Evolutionary conservation across 2,888 invertebrate species (phyloP), one percentile per base, ranked within the genome.

Genomic region (Metallyticus violacea): DNA sequence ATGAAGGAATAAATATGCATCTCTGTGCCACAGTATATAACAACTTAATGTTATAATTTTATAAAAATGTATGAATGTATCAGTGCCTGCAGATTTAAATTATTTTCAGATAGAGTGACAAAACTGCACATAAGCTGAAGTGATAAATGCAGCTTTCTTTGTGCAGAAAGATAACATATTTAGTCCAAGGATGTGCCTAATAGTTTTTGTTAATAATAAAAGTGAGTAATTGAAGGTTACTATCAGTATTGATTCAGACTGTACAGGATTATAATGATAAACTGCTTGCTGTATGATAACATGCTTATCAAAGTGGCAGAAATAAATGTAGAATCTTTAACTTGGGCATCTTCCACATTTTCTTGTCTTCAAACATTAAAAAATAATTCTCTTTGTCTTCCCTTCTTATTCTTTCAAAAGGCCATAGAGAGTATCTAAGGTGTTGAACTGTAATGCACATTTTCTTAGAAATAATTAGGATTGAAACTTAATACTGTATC

Each of bases 271-370:
- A 62, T 62, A n/a, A 62, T 62, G 40, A 62, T 62, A 62, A 62
- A 62, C 40, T 62, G 40, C 40, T 62, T 62, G 40, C 40, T 62
- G 40, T 62, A 62, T 62, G 40, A 62, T 62, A 62, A 62, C 40
- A 62, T 83, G 83, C 77, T 83, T 83, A 77, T 83, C 27, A 83
- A 83, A 83, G 83, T 83, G 83, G 77, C 28, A 83, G 77, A 81
- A 83, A 83, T 83, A 83, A 83, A 81, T 62, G 40, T 62, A 62
- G 40, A 62, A 62, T 62, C 40, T 62, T 62, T 62, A 62, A 62
- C 40, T 62, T 9, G 40, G 40, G 15, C 15, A 15, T 62, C 15
- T 62, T 9, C 40, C 22, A 22, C 22, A 15, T 15, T 3, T 9
- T 62, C 22, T 62, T 62, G 15, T 62, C 40, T 62, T 62, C 40